A percentile compares a stretch with the other conserved stretches of the same genome.
Evolutionary conservation across 2,888 invertebrate genomes (phyloP).

Genomic region (Tenthredo scrophulariae): DNA sequence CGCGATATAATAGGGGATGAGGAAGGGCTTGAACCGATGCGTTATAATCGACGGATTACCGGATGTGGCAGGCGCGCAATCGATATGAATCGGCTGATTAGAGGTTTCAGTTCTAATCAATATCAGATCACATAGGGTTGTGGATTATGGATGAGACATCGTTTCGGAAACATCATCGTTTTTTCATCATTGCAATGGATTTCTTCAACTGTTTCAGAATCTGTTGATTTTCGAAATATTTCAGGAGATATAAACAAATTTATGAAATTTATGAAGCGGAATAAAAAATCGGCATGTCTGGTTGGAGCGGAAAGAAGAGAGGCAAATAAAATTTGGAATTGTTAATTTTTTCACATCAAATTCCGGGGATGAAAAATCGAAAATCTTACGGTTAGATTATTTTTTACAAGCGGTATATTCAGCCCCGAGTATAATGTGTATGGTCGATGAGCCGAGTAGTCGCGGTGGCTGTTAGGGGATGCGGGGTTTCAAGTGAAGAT

Average conservation of each 20-base stretch:
- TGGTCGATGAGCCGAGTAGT: constrained; percentile 4
- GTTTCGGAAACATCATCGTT: too few species aligned
- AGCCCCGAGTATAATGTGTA: neutral
- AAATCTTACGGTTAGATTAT: constrained; percentile 41
- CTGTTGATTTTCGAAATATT: too few species aligned
- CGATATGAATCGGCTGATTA: constrained; percentile 73
- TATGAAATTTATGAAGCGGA: neutral
- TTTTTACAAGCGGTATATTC: neutral
- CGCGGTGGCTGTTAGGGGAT: constrained; percentile 24
- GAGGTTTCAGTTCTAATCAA: constrained; percentile 60
- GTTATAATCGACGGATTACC: constrained; percentile 73
- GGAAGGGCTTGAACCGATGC: constrained; percentile 56
- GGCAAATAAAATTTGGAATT: neutral
- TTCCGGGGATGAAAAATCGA: neutral
- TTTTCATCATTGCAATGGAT: too few species aligned
- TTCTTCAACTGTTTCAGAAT: too few species aligned
- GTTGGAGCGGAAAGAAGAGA: neutral
- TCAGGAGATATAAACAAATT: too few species aligned
- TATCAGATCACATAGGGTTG: neutral
- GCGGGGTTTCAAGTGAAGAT: constrained; percentile 56
- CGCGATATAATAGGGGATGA: neutral
- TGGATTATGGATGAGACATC: too few species aligned
- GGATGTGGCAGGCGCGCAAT: constrained; percentile 65
- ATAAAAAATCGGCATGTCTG: neutral
- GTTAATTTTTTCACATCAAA: too few species aligned